These are phyloP conservation scores for Oophaga pumilio DNA, from an alignment of 2,113 vertebrate genomes.

Conservation along the genomic window DNA sequence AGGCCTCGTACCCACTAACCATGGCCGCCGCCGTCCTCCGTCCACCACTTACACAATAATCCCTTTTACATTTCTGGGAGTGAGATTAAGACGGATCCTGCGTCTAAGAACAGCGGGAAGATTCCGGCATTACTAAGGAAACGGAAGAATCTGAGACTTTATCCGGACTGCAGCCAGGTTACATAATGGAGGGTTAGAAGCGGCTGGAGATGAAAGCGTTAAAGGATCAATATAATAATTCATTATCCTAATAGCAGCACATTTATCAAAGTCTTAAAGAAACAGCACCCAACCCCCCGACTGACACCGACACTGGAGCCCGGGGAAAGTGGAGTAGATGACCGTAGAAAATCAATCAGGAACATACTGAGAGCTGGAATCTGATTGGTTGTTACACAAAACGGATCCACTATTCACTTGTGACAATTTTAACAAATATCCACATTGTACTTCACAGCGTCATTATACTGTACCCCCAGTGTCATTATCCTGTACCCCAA, in stretches of 20 bases:
- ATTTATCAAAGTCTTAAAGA: neutral
- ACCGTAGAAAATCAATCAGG: too few relatives aligned
- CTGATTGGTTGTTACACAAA: too few relatives aligned
- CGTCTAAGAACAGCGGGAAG: neutral
- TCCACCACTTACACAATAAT: conserved; percentile 15
- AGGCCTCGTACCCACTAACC: neutral
- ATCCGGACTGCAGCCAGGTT: neutral
- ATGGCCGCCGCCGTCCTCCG: too few relatives aligned
- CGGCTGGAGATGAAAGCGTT: neutral
- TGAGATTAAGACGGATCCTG: conserved; percentile 3
- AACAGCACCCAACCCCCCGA: too few relatives aligned
- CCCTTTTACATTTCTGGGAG: conserved; percentile 17
- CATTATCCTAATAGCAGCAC: neutral
- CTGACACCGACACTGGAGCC: too few relatives aligned
- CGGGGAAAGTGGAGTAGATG: too few relatives aligned
- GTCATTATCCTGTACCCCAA: too few relatives aligned
- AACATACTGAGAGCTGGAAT: too few relatives aligned
- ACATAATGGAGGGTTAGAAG: neutral
- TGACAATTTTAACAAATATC: too few relatives aligned
- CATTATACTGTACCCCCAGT: too few relatives aligned
- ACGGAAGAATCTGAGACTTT: neutral
- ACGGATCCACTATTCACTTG: too few relatives aligned
- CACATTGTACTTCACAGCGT: too few relatives aligned
- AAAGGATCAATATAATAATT: neutral
- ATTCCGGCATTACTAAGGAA: neutral